A percentile compares a stretch with the other conserved stretches of the same genome.
phyloP scores from a whole-genome alignment of 2,888 invertebrate species.

The Pristionchus fissidentatus region DNA sequence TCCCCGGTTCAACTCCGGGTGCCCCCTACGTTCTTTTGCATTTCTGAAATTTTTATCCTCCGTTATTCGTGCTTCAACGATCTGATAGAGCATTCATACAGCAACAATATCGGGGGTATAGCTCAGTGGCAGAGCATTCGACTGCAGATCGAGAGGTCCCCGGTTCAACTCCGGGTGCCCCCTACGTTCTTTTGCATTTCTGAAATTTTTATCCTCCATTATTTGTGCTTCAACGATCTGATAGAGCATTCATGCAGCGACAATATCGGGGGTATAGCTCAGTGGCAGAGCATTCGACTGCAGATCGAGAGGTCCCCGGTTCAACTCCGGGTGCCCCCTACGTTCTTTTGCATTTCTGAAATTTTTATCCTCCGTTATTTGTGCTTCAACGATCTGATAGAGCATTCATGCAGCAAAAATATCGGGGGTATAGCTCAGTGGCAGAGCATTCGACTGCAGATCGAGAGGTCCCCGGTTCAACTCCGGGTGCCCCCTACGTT shows the following conservation, averaged over 20 bases:
- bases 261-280: constrained; percentile 66
- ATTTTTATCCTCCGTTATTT: too few species aligned
- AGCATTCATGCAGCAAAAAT: too few species aligned
- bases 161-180: constrained; percentile 72
- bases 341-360: too few species aligned
- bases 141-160: constrained; percentile 75
- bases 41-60: too few species aligned
- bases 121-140: constrained; percentile 75
- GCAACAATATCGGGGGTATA: constrained; percentile 70
- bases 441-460: constrained; percentile 69
- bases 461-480: constrained; percentile 68
- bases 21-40: constrained; percentile 60
- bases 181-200: constrained; percentile 58
- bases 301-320: constrained; percentile 69
- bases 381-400: too few species aligned
- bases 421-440: constrained; percentile 66
- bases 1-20: constrained; percentile 73
- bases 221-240: too few species aligned
- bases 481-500: constrained; percentile 58
- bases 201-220: too few species aligned
- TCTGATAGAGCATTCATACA: too few species aligned
- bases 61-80: too few species aligned
- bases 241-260: too few species aligned
- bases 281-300: constrained; percentile 69
- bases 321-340: constrained; percentile 62